phyloP scores from a whole-genome alignment of 53 echinoderm and acorn worm genomes.

The Pentamera pediparva region DNA sequence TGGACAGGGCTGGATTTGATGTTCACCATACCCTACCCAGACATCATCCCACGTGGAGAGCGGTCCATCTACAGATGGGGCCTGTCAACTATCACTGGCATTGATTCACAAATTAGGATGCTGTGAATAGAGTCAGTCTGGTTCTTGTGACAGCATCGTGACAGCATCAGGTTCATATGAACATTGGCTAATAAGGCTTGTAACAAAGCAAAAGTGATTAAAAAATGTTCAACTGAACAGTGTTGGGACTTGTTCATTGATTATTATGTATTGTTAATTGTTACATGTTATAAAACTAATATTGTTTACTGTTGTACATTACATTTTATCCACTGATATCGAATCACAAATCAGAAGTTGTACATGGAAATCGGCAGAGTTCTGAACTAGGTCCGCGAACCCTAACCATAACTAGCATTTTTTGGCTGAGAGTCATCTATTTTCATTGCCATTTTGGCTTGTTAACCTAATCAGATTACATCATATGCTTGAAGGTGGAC shows the following conservation, averaged over 20 bases:
- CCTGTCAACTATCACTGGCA: neutral
- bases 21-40: neutral
- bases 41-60: neutral
- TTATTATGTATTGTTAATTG: neutral
- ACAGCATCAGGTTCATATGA: no score
- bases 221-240: neutral
- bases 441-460: neutral
- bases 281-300: no score
- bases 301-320: neutral
- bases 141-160: no score
- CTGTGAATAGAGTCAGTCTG: no score
- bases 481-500: no score
- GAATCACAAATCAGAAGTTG: neutral
- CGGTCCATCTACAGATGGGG: neutral
- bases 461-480: no score
- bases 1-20: neutral
- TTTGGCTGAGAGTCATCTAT: neutral
- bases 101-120: neutral
- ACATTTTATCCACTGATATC: neutral
- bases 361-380: neutral
- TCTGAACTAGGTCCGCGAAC: no score
- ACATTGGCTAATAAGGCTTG: no score
- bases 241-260: neutral
- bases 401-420: no score
- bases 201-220: no score